phyloP scores from a whole-genome alignment of 2,888 invertebrate species.

The Campoletis raptor region DNA sequence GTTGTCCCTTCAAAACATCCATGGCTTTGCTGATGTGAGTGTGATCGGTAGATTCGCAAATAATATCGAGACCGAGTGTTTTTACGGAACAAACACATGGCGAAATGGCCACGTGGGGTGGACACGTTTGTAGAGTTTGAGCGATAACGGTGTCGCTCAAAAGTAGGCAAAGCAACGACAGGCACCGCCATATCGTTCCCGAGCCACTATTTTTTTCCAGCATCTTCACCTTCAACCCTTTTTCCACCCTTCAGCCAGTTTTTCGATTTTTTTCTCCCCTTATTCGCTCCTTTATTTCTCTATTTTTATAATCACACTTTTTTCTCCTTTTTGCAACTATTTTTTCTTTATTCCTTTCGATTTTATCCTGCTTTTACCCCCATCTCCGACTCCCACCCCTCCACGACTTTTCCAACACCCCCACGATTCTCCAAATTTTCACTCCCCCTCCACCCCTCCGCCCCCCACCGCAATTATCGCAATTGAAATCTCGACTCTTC shows the following conservation, averaged over 20 bases:
- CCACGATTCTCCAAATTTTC: constrained; percentile 25
- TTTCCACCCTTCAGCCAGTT: constrained; percentile 58
- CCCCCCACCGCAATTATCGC: constrained; percentile 18
- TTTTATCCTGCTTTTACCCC: constrained; percentile 37
- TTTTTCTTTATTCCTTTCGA: constrained; percentile 22
- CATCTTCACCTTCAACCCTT: constrained; percentile 58
- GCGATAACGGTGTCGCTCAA: constrained; percentile 66
- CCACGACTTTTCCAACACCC: constrained; percentile 3
- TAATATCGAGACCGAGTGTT: constrained; percentile 94
- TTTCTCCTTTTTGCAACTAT: background rate
- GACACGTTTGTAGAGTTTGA: constrained; percentile 90
- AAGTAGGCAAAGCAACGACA: constrained; percentile 69
- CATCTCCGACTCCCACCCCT: constrained; percentile 26
- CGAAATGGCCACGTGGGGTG: constrained; percentile 90
- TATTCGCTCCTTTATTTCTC: constrained; percentile 21
- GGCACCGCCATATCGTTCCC: constrained; percentile 67
- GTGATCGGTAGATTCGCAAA: constrained; percentile 95
- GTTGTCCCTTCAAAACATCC: constrained; percentile 92
- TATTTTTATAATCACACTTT: background rate
- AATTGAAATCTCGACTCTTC: constrained; percentile 13
- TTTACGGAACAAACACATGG: constrained; percentile 95
- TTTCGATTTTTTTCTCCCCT: constrained; percentile 28
- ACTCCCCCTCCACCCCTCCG: background rate
- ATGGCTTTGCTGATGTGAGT: constrained; percentile 92
- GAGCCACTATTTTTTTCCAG: constrained; percentile 45